Evolutionary conservation across 2,888 invertebrate genomes (phyloP).

Genomic region (Oscheius myriophilus): DNA sequence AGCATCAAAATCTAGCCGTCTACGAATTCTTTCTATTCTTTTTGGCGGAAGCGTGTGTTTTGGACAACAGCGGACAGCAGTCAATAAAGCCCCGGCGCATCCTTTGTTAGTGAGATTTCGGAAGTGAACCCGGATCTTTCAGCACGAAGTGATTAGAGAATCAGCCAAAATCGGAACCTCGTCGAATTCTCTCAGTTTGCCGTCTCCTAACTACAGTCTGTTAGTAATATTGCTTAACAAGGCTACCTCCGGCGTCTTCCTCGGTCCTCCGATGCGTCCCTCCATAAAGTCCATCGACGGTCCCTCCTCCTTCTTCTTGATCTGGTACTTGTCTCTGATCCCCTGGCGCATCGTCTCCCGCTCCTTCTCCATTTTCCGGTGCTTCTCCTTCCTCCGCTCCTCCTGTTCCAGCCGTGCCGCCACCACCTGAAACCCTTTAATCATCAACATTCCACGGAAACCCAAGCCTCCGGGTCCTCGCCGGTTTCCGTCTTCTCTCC

Average conservation of each 20-base stretch:
- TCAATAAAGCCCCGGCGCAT: too few species aligned
- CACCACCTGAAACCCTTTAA: slow-evolving; percentile 76
- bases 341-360: slow-evolving; percentile 98
- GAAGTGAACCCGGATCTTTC: too few species aligned
- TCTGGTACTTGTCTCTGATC: slow-evolving; percentile 95
- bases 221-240: slow-evolving; percentile 71
- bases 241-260: slow-evolving; percentile 91
- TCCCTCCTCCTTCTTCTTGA: slow-evolving; percentile 96
- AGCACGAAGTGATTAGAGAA: too few species aligned
- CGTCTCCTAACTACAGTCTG: slow-evolving; percentile 80
- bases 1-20: too few species aligned
- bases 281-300: slow-evolving; percentile 61
- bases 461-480: slow-evolving; percentile 85
- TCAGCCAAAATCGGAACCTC: neutral
- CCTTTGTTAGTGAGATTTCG: too few species aligned
- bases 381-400: slow-evolving; percentile 97
- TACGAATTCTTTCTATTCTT: too few species aligned
- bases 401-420: slow-evolving; percentile 98
- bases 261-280: slow-evolving; percentile 77
- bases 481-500: slow-evolving; percentile 90
- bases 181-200: slow-evolving; percentile 81
- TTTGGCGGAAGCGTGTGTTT: too few species aligned
- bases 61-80: too few species aligned
- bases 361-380: slow-evolving; percentile 99
- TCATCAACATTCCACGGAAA: neutral